These are phyloP conservation scores for Tribolium madens DNA, from an alignment of 1,140 invertebrate species.

Conservation along the genomic window DNA sequence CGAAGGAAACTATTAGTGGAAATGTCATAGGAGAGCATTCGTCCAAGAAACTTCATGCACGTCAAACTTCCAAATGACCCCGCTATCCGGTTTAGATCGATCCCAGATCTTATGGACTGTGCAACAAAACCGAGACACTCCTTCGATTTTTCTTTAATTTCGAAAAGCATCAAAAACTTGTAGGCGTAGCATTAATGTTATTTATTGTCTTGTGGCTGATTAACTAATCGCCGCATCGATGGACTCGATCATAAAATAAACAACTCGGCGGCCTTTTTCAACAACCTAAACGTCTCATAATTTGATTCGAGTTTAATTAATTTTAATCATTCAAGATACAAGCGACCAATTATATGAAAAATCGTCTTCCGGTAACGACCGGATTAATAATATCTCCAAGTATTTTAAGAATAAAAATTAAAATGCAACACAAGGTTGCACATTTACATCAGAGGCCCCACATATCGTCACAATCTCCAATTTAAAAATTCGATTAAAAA, in stretches of 20 bases:
- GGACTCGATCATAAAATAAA: conserved; percentile 30
- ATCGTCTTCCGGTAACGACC: conserved; percentile 18
- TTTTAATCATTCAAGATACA: conserved; percentile 3
- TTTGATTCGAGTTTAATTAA: conserved; percentile 22
- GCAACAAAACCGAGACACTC: conserved; percentile 8
- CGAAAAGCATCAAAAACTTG: conserved; percentile 11
- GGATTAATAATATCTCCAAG: background rate
- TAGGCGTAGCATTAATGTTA: conserved; percentile 23
- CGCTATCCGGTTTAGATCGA: conserved; percentile 14
- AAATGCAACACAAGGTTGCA: no score
- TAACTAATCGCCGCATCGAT: conserved; percentile 32
- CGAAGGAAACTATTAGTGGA: conserved; percentile 53
- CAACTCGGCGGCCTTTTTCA: conserved; percentile 26
- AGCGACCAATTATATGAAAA: conserved; percentile 1
- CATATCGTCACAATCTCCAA: background rate
- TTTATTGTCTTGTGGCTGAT: conserved; percentile 34
- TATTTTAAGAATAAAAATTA: background rate
- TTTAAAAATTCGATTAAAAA: background rate
- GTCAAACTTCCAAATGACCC: conserved; percentile 49
- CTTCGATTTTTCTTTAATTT: conserved; percentile 23
- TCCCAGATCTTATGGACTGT: no score
- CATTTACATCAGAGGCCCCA: no score
- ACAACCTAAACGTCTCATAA: conserved; percentile 18
- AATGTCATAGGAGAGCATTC: conserved; percentile 41
- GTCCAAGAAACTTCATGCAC: conserved; percentile 46